A percentile compares a stretch with the other conserved stretches of the same genome.
These are phyloP conservation scores for Eclectus roratus DNA, from an alignment of 2,113 vertebrate genomes.

Conservation along the genomic window DNA sequence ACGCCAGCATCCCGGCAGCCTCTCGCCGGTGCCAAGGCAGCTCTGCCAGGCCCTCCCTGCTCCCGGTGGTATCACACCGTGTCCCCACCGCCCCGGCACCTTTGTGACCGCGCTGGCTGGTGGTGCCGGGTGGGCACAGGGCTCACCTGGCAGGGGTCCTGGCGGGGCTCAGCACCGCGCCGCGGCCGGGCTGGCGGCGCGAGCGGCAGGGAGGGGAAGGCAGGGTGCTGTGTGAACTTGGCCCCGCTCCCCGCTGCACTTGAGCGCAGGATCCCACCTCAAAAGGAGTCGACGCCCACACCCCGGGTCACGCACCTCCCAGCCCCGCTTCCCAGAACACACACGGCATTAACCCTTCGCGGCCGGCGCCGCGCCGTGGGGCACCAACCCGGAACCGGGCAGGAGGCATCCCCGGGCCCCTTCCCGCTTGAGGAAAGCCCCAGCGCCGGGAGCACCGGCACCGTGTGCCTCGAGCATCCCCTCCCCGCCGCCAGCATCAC, in stretches of 20 bases:
- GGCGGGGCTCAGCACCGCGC: neutral
- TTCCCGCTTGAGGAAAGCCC: neutral
- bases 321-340: slow-evolving; percentile 51
- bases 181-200: neutral
- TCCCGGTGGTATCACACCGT: accelerated
- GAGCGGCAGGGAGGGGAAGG: neutral
- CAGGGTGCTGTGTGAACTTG: slow-evolving; percentile 35
- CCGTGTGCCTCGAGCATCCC: neutral
- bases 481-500: neutral
- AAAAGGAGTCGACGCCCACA: slow-evolving; percentile 67
- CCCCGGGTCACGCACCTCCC: slow-evolving; percentile 62
- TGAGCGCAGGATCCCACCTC: slow-evolving; percentile 61
- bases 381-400: neutral
- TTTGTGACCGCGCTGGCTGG: accelerated
- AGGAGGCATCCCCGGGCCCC: neutral
- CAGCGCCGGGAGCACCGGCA: neutral
- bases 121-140: neutral
- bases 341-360: slow-evolving; percentile 56
- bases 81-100: neutral
- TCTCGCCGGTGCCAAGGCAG: neutral
- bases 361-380: neutral
- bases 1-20: neutral
- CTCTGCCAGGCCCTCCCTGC: neutral
- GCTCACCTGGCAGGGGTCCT: slow-evolving; percentile 32
- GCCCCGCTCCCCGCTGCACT: slow-evolving; percentile 46